Evolutionary conservation across 2,797 vertebrate species (phyloP).

Genomic region (Nannoperca australis): DNA sequence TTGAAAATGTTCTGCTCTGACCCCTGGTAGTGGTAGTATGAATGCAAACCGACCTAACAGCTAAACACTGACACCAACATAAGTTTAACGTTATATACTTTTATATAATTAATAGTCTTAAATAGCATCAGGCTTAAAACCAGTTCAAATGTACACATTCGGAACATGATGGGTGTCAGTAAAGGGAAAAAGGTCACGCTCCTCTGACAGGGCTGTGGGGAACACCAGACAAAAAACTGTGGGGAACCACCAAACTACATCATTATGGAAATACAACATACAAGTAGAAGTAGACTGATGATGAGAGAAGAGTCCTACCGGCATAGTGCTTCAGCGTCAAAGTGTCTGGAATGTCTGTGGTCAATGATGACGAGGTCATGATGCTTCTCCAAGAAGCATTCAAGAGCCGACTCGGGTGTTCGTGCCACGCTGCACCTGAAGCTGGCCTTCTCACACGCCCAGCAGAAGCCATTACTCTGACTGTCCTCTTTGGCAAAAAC

Average conservation of each 20-base stretch:
- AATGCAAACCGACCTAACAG: conserved; percentile 6
- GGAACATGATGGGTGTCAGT: background rate
- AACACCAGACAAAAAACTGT: background rate
- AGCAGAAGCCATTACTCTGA: conserved; percentile 95
- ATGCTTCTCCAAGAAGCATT: conserved; percentile 94
- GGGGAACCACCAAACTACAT: background rate
- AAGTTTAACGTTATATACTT: background rate
- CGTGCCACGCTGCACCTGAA: conserved; percentile 91
- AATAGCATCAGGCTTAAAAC: background rate
- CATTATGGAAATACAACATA: conserved; percentile 5
- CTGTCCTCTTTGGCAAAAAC: conserved; percentile 99
- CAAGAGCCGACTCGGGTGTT: conserved; percentile 91
- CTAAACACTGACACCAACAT: background rate
- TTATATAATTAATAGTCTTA: background rate
- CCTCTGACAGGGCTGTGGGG: background rate
- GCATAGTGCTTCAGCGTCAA: conserved; percentile 96
- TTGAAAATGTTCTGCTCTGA: background rate
- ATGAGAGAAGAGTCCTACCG: conserved; percentile 84
- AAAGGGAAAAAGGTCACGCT: background rate
- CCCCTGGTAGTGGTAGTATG: background rate
- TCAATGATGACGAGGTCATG: conserved; percentile 98
- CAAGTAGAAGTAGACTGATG: background rate
- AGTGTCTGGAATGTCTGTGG: conserved; percentile 94
- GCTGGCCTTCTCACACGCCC: conserved; percentile 95
- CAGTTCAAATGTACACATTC: background rate